Percentiles rank a stretch among this genome's conserved stretches.
Evolutionary conservation across 2,113 vertebrate genomes (phyloP).

Genomic region (Platycercus adscitus): DNA sequence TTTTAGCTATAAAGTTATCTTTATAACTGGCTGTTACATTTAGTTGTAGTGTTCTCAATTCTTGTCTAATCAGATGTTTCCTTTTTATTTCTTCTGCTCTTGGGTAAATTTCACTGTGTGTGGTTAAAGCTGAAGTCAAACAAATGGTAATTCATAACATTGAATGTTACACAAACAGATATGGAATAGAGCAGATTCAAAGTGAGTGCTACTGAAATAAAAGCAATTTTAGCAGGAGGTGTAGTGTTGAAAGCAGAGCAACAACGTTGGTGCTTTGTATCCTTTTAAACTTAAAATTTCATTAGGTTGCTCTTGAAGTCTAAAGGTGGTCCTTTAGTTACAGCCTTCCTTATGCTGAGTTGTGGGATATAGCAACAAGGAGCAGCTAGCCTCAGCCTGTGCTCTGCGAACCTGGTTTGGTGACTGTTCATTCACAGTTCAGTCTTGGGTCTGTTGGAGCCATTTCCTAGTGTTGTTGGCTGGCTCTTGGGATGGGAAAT

Average conservation of each 20-base stretch:
- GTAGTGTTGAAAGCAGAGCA: rapidly evolving
- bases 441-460: neutral
- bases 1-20: neutral
- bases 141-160: neutral
- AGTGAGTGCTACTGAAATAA: neutral
- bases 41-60: neutral
- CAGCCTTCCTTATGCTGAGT: neutral
- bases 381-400: neutral
- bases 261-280: neutral
- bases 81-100: neutral
- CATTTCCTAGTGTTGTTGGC: neutral
- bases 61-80: neutral
- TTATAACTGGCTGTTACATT: neutral
- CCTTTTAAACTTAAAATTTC: neutral
- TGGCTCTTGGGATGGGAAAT: neutral
- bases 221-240: neutral
- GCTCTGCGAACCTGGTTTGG: neutral
- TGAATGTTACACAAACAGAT: neutral
- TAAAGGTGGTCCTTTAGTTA: neutral
- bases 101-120: neutral
- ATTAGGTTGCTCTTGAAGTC: neutral
- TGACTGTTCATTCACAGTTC: rapidly evolving
- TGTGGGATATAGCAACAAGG: neutral
- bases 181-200: neutral
- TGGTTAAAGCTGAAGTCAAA: neutral